Conservation (phyloP, 2,797 vertebrate genomes). For the Cephalopachus bancanus region DNA sequence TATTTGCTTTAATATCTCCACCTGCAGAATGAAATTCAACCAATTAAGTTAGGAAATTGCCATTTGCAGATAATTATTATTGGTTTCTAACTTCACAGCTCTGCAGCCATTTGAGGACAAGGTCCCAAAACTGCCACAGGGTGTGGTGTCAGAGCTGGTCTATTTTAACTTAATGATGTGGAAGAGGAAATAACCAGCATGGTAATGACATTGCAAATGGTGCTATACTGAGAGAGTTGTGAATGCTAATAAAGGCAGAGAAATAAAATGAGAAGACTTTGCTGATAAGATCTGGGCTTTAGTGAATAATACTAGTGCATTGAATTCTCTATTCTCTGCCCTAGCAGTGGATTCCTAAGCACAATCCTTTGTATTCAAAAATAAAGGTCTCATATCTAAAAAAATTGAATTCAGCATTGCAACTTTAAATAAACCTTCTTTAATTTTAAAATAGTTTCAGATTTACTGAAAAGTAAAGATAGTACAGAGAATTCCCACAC, state of each 20-base stretch:
- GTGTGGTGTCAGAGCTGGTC: constrained; percentile 77
- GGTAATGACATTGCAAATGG: constrained; percentile 81
- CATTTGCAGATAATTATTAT: constrained; percentile 84
- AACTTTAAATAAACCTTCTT: constrained; percentile 58
- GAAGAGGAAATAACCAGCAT: constrained; percentile 83
- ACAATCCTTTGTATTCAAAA: constrained; percentile 57
- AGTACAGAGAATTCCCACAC: background rate
- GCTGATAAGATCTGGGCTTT: constrained; percentile 76
- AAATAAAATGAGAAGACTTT: constrained; percentile 78
- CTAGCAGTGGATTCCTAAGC: constrained; percentile 59
- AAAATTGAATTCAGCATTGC: constrained; percentile 40
- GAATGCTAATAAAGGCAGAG: constrained; percentile 81
- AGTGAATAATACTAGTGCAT: constrained; percentile 59
- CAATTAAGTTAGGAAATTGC: constrained; percentile 83
- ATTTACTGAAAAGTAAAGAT: constrained; percentile 45
- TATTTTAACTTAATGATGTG: constrained; percentile 86
- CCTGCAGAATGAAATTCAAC: constrained; percentile 83
- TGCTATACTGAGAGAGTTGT: constrained; percentile 81
- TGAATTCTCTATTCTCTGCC: constrained; percentile 67
- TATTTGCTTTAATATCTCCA: constrained; percentile 80
- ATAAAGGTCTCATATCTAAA: constrained; percentile 53
- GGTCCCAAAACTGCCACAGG: constrained; percentile 81
- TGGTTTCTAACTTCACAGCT: constrained; percentile 79
- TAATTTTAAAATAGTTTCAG: constrained; percentile 44
- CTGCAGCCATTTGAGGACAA: constrained; percentile 80